Percentiles rank a stretch among this genome's conserved stretches.
phyloP scores from a whole-genome alignment of 2,113 vertebrate species.

The Boulengeromyrus knoepffleri region DNA sequence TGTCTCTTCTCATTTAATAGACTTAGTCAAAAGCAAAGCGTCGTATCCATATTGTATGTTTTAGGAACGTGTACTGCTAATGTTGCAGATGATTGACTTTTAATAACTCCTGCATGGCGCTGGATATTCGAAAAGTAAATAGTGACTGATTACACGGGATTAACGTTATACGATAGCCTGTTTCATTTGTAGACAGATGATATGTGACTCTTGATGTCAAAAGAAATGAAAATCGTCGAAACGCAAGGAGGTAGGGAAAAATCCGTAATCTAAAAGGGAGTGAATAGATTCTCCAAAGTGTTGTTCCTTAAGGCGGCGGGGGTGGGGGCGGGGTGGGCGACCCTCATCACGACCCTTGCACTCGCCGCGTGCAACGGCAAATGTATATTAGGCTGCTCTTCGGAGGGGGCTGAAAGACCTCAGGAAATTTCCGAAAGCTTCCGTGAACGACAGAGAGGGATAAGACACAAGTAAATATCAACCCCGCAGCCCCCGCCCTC shows the following conservation, averaged over 20 bases:
- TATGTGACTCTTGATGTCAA: conserved; percentile 1
- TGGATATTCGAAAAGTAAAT: background rate
- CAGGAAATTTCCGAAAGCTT: background rate
- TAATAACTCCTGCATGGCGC: background rate
- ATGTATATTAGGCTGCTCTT: background rate
- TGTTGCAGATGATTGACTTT: background rate
- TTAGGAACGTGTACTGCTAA: background rate
- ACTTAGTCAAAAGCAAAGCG: background rate
- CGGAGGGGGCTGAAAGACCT: background rate
- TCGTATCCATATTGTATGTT: background rate
- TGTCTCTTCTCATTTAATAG: background rate
- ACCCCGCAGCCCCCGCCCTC: background rate
- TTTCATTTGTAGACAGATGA: background rate
- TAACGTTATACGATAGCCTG: background rate
- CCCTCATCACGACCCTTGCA: conserved; percentile 13
- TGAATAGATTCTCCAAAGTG: conserved; percentile 7
- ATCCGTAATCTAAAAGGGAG: background rate
- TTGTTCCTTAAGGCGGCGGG: background rate
- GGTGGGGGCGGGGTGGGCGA: background rate
- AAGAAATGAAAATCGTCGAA: background rate
- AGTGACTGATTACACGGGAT: conserved; percentile 1
- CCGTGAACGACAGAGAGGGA: background rate
- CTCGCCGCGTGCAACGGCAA: conserved; percentile 1
- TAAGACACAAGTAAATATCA: conserved; percentile 4
- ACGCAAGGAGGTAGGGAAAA: background rate